phyloP scores from a whole-genome alignment of 2,888 invertebrate genomes.

The Luffia ferchaultella region DNA sequence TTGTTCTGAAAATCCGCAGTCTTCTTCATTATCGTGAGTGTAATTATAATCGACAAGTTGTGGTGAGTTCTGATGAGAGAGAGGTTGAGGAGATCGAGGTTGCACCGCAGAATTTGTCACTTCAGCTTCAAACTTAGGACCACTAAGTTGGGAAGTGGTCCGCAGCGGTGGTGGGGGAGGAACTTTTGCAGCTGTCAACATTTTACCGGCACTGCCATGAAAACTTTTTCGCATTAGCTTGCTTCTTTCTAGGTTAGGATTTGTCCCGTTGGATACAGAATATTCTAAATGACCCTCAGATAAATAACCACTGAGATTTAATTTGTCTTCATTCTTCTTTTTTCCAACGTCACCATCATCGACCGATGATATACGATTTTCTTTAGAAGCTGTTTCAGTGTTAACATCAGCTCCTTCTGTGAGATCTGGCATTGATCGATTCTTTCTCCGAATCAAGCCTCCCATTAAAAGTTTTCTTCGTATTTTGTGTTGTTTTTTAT shows the following conservation, averaged over 20 bases:
- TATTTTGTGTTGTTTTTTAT: constrained; percentile 91
- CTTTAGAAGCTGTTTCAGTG: constrained; percentile 39
- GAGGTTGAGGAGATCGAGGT: constrained; percentile 47
- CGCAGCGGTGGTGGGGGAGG: constrained; percentile 86
- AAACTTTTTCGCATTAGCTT: constrained; percentile 90
- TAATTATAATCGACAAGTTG: constrained; percentile 9
- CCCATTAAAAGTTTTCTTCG: constrained; percentile 88
- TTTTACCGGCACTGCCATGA: constrained; percentile 84
- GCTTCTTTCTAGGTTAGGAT: constrained; percentile 86
- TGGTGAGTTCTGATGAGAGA: constrained; percentile 26
- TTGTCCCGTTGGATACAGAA: constrained; percentile 69
- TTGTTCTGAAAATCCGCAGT: constrained; percentile 58
- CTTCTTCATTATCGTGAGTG: constrained; percentile 41
- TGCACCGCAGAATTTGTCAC: constrained; percentile 50
- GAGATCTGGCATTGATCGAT: constrained; percentile 91
- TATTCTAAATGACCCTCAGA: constrained; percentile 90
- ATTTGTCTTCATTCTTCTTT: constrained; percentile 66
- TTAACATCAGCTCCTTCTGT: constrained; percentile 78
- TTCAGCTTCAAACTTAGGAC: constrained; percentile 69
- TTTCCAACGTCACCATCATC: constrained; percentile 80
- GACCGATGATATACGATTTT: constrained; percentile 62
- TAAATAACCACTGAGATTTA: constrained; percentile 78
- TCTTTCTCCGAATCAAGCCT: constrained; percentile 86
- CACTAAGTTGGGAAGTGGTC: constrained; percentile 85
- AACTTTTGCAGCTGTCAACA: constrained; percentile 83